Evolutionary conservation across 2,113 vertebrate species (phyloP).

Genomic region (Danio rerio): GRCz12tu NC_133194.1:8489001-8489500

Average conservation of each 20-base stretch:
- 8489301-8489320: background rate
- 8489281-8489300: background rate
- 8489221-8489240: background rate
- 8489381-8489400: background rate
- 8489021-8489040: conserved; percentile 1
- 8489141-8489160: background rate
- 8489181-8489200: background rate
- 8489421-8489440: conserved; percentile 19
- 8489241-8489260: background rate
- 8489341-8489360: conserved; percentile 13
- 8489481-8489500: background rate
- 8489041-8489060: background rate
- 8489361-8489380: conserved; percentile 23
- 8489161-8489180: background rate
- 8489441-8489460: background rate
- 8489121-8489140: conserved; percentile 23
- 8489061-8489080: conserved; percentile 20
- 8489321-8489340: background rate
- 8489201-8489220: conserved; percentile 7
- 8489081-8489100: background rate
- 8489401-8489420: background rate
- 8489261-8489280: background rate
- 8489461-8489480: background rate
- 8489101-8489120: background rate
- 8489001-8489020: background rate